Conservation (phyloP, 1,140 invertebrate genomes). For the Euura lappo region DNA sequence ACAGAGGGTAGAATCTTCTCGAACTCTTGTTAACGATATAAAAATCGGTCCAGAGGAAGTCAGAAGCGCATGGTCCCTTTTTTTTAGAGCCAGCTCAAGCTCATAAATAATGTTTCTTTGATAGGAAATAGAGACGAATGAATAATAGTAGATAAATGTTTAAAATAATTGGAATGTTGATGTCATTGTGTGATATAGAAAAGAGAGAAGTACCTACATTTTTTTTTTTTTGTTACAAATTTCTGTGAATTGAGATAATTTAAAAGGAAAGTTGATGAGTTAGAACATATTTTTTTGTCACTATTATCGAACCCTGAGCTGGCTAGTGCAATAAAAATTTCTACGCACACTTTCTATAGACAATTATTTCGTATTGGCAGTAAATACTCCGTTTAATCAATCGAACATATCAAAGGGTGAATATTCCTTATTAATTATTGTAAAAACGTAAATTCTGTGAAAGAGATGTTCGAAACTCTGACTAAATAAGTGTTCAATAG, state of each 20-base stretch:
- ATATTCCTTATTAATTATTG: conserved; percentile 9
- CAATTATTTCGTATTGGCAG: conserved; percentile 30
- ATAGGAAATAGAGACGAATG: background rate
- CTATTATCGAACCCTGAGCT: background rate
- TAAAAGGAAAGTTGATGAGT: background rate
- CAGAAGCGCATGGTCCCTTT: background rate
- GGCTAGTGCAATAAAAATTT: background rate
- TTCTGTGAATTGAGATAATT: background rate
- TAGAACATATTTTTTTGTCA: background rate
- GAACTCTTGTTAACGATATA: background rate
- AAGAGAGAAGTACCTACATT: background rate
- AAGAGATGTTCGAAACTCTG: background rate
- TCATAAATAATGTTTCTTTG: background rate
- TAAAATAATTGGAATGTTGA: background rate
- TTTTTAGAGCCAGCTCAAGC: background rate
- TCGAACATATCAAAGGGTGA: conserved; percentile 27
- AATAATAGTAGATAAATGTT: background rate
- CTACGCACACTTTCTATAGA: background rate
- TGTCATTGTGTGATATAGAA: background rate
- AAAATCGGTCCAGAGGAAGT: background rate
- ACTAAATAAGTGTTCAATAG: background rate
- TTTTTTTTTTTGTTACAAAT: background rate
- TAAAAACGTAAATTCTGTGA: background rate
- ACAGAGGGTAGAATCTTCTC: background rate
- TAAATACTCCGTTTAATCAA: conserved; percentile 34